Base-by-base conservation (phyloP, 2,113 vertebrate genomes). In the Aepyceros melampus region DNA sequence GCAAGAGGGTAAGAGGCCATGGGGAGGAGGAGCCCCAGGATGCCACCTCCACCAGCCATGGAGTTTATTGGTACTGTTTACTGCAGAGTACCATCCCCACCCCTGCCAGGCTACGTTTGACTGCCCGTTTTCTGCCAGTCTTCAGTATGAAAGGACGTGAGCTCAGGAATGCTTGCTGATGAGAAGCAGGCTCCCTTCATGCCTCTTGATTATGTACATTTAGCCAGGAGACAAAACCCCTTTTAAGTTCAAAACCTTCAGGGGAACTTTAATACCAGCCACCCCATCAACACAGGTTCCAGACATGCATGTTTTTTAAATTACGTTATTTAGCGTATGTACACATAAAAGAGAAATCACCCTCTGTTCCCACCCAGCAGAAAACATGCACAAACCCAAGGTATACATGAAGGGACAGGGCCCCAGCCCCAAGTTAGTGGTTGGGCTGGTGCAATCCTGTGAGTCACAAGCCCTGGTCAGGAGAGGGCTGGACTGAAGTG, bases 281-380 rank as follows among this genome's bases (percentile, higher is more conserved):
- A 87, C 43, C 25, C 91, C 51, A 29, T 67, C 36, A 91, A 87
- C 67, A 93, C 15, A 91, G 67, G 56, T 23, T 81, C 33, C 81
- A 78, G 40, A 81, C 11, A 17, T 40, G 27, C 4, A 40, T 40
- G 0, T 98, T 98, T 99, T 99, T 99, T 99, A 99, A 99, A 98
- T 99, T 99, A 98, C 15, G 98, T 99, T 99, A 99, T 99, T 99
- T 99, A 99, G 99, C 98, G 43, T 99, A 99, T 99, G 98, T 99
- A 99, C 99, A 99, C 98, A 97, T 99, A 99, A 98, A 98, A 99
- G 98, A 99, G 98, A 99, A 98, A 93, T 96, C 51, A 84, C 95
- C 98, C 96, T 98, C 91, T 84, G 92, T 97, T 98, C 99, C 99
- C 98, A 98, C 98, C 98, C 98, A 98, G 98, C 98, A 99, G 81